Percentiles rank a stretch among this genome's conserved stretches.
These are phyloP conservation scores for Zaprionus kolodkinae DNA, from an alignment of 1,140 invertebrate species.

Conservation along the genomic window DNA sequence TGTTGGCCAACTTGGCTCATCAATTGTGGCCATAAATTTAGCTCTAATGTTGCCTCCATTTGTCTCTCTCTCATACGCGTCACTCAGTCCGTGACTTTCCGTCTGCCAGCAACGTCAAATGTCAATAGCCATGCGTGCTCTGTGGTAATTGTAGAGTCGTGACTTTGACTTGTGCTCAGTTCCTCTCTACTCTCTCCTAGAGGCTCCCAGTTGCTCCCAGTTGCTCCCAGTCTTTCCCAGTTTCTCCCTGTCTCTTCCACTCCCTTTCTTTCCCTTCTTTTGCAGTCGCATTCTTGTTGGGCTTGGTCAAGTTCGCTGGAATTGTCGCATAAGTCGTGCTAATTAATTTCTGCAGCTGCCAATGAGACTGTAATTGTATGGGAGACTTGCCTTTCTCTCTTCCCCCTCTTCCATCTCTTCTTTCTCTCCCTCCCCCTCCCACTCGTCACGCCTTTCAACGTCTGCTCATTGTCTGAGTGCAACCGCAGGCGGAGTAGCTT, in stretches of 20 bases:
- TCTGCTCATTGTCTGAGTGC: constrained; percentile 16
- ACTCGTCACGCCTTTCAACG: not conserved
- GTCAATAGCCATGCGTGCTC: constrained; percentile 50
- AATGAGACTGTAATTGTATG: constrained; percentile 63
- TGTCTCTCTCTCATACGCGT: constrained; percentile 20
- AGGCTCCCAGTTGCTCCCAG: not conserved
- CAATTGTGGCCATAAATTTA: constrained; percentile 46
- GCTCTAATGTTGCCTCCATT: constrained; percentile 26
- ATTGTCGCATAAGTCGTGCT: constrained; percentile 26
- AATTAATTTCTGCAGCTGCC: constrained; percentile 68
- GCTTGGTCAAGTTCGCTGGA: constrained; percentile 30
- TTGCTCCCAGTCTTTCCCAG: not conserved
- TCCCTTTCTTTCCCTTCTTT: not conserved
- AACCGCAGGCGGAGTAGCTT: constrained; percentile 17
- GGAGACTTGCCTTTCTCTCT: constrained; percentile 20
- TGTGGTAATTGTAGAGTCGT: constrained; percentile 26
- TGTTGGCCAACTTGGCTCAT: not conserved
- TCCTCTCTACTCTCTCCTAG: no score
- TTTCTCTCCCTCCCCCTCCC: not conserved
- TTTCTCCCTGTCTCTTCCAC: not conserved
- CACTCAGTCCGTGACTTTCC: constrained; percentile 5
- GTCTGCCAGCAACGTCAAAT: constrained; percentile 39
- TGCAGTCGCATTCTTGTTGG: not conserved
- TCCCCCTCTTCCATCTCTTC: not conserved
- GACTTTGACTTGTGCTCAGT: not conserved